Evolutionary conservation across 2,888 invertebrate genomes (phyloP).

Genomic region (Acleris emargana): DNA sequence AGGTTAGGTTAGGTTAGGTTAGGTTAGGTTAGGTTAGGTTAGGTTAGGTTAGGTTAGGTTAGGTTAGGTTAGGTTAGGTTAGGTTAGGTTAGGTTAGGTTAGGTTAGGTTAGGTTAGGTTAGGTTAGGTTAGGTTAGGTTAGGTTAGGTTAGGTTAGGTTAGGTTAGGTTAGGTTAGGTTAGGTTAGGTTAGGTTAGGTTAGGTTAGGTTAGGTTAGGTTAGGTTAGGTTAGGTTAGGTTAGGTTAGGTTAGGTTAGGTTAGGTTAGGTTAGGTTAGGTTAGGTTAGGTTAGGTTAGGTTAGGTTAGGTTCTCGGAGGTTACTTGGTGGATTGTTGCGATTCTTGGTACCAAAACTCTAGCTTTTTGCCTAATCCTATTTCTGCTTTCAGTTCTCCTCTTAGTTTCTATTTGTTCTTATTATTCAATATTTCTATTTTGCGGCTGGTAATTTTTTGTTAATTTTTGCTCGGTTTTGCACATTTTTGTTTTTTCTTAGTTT

Average conservation of each 20-base stretch:
- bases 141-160: conserved; percentile 5
- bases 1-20: conserved; percentile 19
- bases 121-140: not conserved
- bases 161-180: conserved; percentile 8
- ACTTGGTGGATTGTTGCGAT: too few species aligned
- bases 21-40: conserved; percentile 33
- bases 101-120: not conserved
- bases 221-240: conserved; percentile 25
- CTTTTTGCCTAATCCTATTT: too few species aligned
- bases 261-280: conserved; percentile 27
- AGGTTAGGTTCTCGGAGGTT: too few species aligned
- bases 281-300: conserved; percentile 27
- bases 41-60: conserved; percentile 34
- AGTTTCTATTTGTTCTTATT: too few species aligned
- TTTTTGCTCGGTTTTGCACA: too few species aligned
- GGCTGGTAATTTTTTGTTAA: too few species aligned
- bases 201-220: conserved; percentile 16
- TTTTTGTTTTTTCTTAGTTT: too few species aligned
- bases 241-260: conserved; percentile 27
- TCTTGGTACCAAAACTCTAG: too few species aligned
- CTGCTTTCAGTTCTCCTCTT: too few species aligned
- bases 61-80: conserved; percentile 32
- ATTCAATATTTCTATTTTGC: too few species aligned
- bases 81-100: not conserved
- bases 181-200: conserved; percentile 8